Evolutionary conservation across 2,113 vertebrate species (phyloP), one percentile per base, ranked within the genome.

Genomic region (Uropsilus gracilis): DNA sequence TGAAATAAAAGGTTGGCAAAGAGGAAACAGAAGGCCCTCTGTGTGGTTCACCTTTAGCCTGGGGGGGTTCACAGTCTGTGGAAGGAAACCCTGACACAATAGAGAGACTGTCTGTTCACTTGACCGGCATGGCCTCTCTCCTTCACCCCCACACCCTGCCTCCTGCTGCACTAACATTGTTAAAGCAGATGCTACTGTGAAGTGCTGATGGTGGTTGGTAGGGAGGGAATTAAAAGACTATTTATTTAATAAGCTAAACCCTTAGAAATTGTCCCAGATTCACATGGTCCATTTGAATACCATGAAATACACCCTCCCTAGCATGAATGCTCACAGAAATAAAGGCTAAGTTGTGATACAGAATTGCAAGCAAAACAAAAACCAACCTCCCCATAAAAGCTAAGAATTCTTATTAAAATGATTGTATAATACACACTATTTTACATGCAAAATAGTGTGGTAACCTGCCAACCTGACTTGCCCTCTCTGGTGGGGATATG

Each of bases 61-160:
- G 76, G 96, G 95, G 89, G 93, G 88, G n/a, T n/a, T n/a, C 73
- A 28, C 73, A 0, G 22, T 61, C 0, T 28, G 28, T 34, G 20
- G 87, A 73, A 96, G 66, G 93, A 92, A 80, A 92, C 71, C 81
- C 95, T 91, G 95, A 55, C 32, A 91, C 95, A 97, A 97, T 61
- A 97, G 63, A 37, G 90, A 66, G 50, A 6, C 14, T 8, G 53
- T 46, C 53, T 57, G 78, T 94, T 78, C 86, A 42, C 86, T 85
- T 61, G 83, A 89, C 90, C 84, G 46, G 78, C 34, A 48, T 2
- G 2, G 46, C 32, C 42, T 13, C 80, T 30, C 46, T 63, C 44
- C 53, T 18, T n/a, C 10, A 9, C 24, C 24, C 55, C 5, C 20
- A 14, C 20, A 14, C 46, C 64, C 34, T 42, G 5, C 18, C 71